A percentile compares a stretch with the other conserved stretches of the same genome.
These are phyloP conservation scores for Ammodytes dubius DNA, from an alignment of 2,113 vertebrate species.

Conservation along the genomic window DNA sequence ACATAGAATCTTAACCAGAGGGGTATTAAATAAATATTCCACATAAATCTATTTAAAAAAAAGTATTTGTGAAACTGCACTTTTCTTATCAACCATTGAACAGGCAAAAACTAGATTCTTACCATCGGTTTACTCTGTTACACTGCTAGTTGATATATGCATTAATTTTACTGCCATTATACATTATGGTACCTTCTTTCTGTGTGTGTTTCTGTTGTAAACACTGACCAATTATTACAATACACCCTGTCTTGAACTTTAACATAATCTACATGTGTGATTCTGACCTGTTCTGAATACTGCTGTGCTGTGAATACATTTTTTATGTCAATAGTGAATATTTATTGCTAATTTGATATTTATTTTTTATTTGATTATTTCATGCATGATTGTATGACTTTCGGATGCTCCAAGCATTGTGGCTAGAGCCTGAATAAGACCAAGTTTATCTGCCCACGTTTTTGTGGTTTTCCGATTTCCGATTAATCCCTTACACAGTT, in stretches of 20 bases:
- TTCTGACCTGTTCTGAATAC: background rate
- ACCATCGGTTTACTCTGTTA: background rate
- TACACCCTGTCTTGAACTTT: background rate
- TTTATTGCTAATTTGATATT: too few relatives aligned
- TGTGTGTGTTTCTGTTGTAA: background rate
- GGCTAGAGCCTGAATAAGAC: background rate
- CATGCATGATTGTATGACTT: background rate
- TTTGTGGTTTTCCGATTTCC: background rate
- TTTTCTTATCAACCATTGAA: background rate
- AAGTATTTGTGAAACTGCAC: background rate
- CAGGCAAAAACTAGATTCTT: background rate
- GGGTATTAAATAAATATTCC: background rate
- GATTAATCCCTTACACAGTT: background rate
- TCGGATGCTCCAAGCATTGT: background rate
- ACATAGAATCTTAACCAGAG: background rate
- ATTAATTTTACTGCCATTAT: background rate
- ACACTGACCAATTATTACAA: background rate
- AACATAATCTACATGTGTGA: background rate
- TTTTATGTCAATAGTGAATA: background rate
- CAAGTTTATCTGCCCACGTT: background rate
- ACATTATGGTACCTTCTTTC: background rate
- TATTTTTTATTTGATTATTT: background rate
- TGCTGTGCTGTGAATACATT: background rate
- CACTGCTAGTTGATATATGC: background rate
- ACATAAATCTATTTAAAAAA: background rate